Evolutionary conservation across 2,113 vertebrate genomes (phyloP).

Genomic region (Albula goreensis): DNA sequence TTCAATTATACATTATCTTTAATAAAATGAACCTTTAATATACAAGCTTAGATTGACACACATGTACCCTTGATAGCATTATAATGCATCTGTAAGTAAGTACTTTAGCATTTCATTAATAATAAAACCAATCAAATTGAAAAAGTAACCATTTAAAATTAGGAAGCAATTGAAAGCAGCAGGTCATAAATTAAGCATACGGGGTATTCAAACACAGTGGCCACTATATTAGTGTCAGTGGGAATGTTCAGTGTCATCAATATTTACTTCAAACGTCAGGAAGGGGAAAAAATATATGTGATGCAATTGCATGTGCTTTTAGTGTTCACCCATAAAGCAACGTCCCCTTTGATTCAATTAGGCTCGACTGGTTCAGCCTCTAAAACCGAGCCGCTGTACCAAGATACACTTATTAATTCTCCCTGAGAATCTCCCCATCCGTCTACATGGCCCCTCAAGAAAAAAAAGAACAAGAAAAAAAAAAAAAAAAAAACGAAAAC

Average conservation of each 20-base stretch:
- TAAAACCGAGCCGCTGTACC: conserved; percentile 1
- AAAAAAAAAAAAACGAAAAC: not conserved
- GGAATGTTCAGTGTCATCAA: conserved; percentile 49
- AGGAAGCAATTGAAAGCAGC: not conserved
- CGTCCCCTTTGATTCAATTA: conserved; percentile 38
- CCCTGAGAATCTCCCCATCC: not conserved
- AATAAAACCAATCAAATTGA: not conserved
- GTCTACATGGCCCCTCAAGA: not conserved
- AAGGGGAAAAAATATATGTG: conserved; percentile 37
- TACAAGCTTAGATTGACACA: not conserved
- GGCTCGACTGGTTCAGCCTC: conserved; percentile 6
- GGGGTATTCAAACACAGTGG: not conserved
- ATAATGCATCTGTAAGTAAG: not conserved
- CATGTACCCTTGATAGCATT: not conserved
- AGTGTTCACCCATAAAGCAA: conserved; percentile 22
- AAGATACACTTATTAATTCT: conserved; percentile 44
- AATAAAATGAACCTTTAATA: too few relatives aligned
- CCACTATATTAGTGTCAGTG: not conserved
- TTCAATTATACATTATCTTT: too few relatives aligned
- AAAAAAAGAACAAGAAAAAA: conserved; percentile 6
- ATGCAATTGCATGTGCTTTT: not conserved
- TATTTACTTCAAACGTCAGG: conserved; percentile 52
- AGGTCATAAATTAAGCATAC: not conserved
- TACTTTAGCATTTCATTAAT: not conserved
- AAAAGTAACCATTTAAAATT: not conserved